Percentiles rank a stretch among this genome's conserved stretches.
Conservation (phyloP, 2,797 vertebrate species). For the Xenops minutus region DNA sequence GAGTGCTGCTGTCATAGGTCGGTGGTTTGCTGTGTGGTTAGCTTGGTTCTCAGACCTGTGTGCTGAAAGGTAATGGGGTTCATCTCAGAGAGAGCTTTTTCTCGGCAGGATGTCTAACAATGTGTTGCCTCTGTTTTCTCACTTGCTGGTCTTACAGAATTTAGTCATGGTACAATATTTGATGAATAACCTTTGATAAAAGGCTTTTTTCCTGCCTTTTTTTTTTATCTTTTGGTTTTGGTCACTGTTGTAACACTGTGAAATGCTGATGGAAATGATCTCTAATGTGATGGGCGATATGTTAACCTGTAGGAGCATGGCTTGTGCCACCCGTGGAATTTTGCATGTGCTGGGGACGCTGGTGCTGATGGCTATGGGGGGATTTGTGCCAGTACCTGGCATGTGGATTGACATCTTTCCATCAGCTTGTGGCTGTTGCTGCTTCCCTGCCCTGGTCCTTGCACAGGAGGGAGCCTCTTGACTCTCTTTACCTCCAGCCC, state of each 20-base stretch:
- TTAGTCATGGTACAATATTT: slow-evolving; percentile 30
- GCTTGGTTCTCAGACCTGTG: slow-evolving; percentile 50
- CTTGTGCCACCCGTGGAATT: rapidly evolving
- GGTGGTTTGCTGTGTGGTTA: slow-evolving; percentile 62
- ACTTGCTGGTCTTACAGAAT: slow-evolving; percentile 26
- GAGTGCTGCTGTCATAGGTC: slow-evolving; percentile 4
- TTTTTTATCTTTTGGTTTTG: not conserved
- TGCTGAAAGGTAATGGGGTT: slow-evolving; percentile 60
- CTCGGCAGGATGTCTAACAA: slow-evolving; percentile 39
- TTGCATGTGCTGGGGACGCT: rapidly evolving
- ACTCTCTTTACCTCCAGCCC: not conserved
- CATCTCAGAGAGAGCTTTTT: slow-evolving; percentile 35
- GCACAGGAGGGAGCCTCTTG: not conserved
- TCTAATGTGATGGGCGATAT: not conserved
- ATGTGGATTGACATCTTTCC: not conserved
- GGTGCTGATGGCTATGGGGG: rapidly evolving
- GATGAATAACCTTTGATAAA: slow-evolving; percentile 43
- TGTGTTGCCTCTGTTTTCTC: slow-evolving; percentile 40
- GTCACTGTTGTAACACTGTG: not conserved
- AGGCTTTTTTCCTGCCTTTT: not conserved
- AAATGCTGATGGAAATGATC: slow-evolving; percentile 37
- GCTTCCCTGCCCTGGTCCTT: not conserved
- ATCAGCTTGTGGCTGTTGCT: not conserved
- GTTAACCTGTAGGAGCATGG: not conserved
- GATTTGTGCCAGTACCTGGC: not conserved